Base-by-base conservation (phyloP, 2,113 vertebrate genomes). In the Trogon surrucura region DNA sequence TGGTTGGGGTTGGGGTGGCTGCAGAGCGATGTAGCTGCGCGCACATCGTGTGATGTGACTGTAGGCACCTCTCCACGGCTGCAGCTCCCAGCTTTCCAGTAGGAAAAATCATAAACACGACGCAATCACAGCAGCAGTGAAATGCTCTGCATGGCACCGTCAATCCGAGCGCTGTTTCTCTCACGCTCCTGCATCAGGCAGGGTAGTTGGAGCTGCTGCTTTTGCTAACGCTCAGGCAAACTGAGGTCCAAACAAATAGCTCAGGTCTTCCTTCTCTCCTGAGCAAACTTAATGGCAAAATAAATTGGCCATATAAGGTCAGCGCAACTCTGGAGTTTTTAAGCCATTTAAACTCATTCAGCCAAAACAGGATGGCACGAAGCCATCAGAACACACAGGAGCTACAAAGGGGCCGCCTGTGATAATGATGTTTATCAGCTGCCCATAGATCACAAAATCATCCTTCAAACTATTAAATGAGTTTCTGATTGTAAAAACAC, bases 11-110 rank as follows among this genome's bases (percentile, higher is more conserved):
- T 80, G 53, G 41, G 54, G 50, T 0, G 1, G 23, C 29, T 71
- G 85, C 64, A 71, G 80, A 75, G 36, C 16, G 34, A 6, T 3
- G 22, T 9, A 38, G 30, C 66, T 30, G 45, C 4, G 13, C 11
- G 13, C 26, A 23, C n/a, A 65, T 3, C 0, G 0, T 16, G 8
- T 3, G 45, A 57, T 27, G 32, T 15, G 54, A 54, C 50, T 0
- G 1, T 0, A 61, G 61, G 50, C 50, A 73, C 53, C n/a, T 56
- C 54, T 51, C 50, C 41, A 29, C 3, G 25, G 56, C 69, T 77
- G 48, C 60, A 91, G 29, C n/a, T 88, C 48, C 53, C 48, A 89
- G 66, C 44, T 16, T 81, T 64, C 60, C 80, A 71, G 72, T 10
- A 61, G 61, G 48, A 89, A 87, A 41, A 84, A 57, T 34, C 57